Evolutionary conservation across 1,140 invertebrate genomes (phyloP), one percentile per base, ranked within the genome.

Genomic region (Caenorhabditis brenneri): DNA sequence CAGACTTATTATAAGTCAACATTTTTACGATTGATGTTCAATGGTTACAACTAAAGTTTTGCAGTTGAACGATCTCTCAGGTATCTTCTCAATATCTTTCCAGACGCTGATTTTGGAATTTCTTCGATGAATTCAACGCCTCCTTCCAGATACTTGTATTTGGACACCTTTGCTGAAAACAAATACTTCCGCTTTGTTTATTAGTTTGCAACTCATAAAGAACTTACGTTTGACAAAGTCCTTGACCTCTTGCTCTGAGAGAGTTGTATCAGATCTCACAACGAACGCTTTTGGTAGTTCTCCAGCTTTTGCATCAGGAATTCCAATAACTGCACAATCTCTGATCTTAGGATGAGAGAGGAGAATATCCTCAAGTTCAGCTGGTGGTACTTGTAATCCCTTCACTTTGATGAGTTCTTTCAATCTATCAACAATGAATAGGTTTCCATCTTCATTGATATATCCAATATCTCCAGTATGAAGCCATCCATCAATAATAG

Each of bases 391-490:
- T 94, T 95, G 91, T 36, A 87, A 58, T 84, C 95, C 95, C 92
- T 95, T 95, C 55, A 95, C 95, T 92, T 97, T 97, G 83, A 97
- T 96, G 9, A 97, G 92, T 90, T 97, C 95, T 88, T 97, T 97
- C 55, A 96, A 88, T 82, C 96, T 92, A 87, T 96, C 95, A 1
- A 95, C 94, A 80, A 96, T 93, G 81, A 93, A 95, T 22, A 91
- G 85, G 53, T 82, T 81, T 0, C 94, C 93, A 1, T 95, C 92
- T 19, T 93, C 88, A 86, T 96, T 95, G 81, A 93, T 94, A 87
- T 94, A 94, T 10, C 93, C 95, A 33, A 96, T 93, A 88, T 96
- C 95, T 10, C 95, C 92, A 39, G 94, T 95, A 86, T 94, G 94
- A 81, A 95, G 91, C 95, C 95, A 96, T 7, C 93, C 94, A 86